Conservation (phyloP, 92 coral and sea anemone genomes). For the Blastomussa wellsi region DNA sequence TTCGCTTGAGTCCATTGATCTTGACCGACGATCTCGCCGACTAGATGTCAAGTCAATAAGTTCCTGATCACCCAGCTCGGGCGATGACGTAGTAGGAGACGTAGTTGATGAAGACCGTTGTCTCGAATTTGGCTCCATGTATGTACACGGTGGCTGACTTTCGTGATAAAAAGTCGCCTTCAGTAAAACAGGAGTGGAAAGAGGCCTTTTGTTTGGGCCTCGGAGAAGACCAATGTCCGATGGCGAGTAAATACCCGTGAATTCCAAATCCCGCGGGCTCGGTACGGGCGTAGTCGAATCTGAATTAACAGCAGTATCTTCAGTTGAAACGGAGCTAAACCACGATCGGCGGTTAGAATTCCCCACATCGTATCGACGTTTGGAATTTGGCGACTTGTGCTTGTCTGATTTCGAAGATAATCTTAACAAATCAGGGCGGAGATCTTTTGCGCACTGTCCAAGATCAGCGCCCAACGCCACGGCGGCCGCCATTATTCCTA, state of each 20-base stretch:
- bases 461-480: constrained; percentile 63
- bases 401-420: constrained; percentile 56
- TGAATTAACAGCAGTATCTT: constrained; percentile 45
- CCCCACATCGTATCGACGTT: constrained; percentile 77
- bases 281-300: constrained; percentile 35
- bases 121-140: constrained; percentile 47
- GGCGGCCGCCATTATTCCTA: constrained; percentile 58
- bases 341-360: constrained; percentile 66
- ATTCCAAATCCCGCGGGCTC: constrained; percentile 54
- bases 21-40: constrained; percentile 75
- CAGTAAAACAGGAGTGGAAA: constrained; percentile 80
- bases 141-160: constrained; percentile 51
- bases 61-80: constrained; percentile 21
- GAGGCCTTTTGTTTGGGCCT: constrained; percentile 71
- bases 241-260: constrained; percentile 33
- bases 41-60: constrained; percentile 68
- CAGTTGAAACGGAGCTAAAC: constrained; percentile 72
- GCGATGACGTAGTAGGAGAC: constrained; percentile 32
- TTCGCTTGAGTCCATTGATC: constrained; percentile 74
- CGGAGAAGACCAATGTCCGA: constrained; percentile 44
- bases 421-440: constrained; percentile 56
- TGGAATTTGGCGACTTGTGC: constrained; percentile 69
- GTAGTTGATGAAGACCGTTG: constrained; percentile 46
- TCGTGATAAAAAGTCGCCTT: constrained; percentile 78
- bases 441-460: constrained; percentile 50